A percentile compares a stretch with the other conserved stretches of the same genome.
Evolutionary conservation across 2,888 invertebrate species (phyloP).

Genomic region (Keiferia lycopersicella): DNA sequence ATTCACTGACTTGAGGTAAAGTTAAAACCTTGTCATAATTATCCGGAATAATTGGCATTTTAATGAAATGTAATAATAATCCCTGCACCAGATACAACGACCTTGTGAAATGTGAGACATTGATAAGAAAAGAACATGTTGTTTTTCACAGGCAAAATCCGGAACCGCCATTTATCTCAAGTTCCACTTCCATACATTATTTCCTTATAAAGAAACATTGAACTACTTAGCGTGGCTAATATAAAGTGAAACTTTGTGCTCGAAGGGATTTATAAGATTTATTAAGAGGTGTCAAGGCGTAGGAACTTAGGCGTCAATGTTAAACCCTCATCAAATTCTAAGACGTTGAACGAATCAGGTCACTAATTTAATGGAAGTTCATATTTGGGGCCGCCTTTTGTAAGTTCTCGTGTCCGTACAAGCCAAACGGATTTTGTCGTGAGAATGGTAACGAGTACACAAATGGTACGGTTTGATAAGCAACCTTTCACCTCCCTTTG

Average conservation of each 20-base stretch:
- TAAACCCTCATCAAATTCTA: conserved; percentile 14
- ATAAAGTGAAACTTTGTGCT: conserved; percentile 8
- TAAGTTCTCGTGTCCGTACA: conserved; percentile 13
- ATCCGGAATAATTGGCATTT: conserved; percentile 20
- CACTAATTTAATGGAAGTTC: neutral
- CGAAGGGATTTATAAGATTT: neutral
- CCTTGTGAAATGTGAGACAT: conserved; percentile 35
- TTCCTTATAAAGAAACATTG: conserved; percentile 17
- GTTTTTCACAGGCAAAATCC: conserved; percentile 44
- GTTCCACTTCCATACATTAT: conserved; percentile 23
- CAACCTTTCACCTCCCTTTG: conserved; percentile 65
- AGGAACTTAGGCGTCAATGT: neutral
- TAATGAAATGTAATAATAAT: conserved; percentile 28
- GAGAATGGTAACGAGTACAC: conserved; percentile 53
- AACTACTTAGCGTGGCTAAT: neutral
- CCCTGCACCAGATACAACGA: conserved; percentile 31
- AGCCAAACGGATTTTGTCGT: conserved; percentile 39
- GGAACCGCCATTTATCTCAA: conserved; percentile 39
- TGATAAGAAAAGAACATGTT: conserved; percentile 39
- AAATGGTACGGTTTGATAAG: conserved; percentile 38
- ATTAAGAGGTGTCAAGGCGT: neutral
- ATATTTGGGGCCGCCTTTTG: conserved; percentile 7
- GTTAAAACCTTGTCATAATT: neutral
- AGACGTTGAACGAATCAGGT: neutral
- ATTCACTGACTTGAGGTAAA: neutral